Evolutionary conservation across 2,888 invertebrate genomes (phyloP), one percentile per base, ranked within the genome.

Genomic region (Diploptera punctata): DNA sequence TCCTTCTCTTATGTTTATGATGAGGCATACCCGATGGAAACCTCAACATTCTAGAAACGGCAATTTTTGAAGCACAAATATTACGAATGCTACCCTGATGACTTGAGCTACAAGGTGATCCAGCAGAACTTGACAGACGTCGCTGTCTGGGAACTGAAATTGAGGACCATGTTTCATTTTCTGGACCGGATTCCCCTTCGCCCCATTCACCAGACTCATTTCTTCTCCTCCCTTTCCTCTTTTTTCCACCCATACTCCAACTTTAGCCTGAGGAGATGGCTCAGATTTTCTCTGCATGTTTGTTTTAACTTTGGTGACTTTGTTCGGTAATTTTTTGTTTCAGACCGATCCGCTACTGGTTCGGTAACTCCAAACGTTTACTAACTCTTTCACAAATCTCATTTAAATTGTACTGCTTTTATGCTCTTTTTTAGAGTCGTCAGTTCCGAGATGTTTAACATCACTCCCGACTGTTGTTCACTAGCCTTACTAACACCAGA

Each of bases 1-100:
- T 81, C 76, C 78, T 78, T 74, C 77, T 82, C 38, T 81, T 81
- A 68, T 84, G 84, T 65, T 83, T 83, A 70, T 84, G 84, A 71
- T 84, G 84, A 24, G 73, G 44, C 21, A 75, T 43, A 19, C 72
- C 72, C 2, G 62, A 61, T n/a, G 72, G 69, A 47, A 71, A 67
- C 26, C 67, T 67, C 18, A 69, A 33, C 24, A 74, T 52, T 49
- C 72, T 68, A 10, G 73, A 29, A 26, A 29, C 26, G n/a, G 47
- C 16, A 65, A 29, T 18, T 13, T 38, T 61, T 7, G 43, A 18
- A 5, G 65, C 65, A 19, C 44, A 65, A 21, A 44, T 65, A 24
- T 65, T 65, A 21, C 65, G 65, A 26, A 65, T 47, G 29, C 65
- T 65, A 44, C 65, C 65, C 29, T 65, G 65, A 65, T 65, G 65